Conservation (phyloP, 2,888 invertebrate species). For the Chaetogeoica ovagalla region DNA sequence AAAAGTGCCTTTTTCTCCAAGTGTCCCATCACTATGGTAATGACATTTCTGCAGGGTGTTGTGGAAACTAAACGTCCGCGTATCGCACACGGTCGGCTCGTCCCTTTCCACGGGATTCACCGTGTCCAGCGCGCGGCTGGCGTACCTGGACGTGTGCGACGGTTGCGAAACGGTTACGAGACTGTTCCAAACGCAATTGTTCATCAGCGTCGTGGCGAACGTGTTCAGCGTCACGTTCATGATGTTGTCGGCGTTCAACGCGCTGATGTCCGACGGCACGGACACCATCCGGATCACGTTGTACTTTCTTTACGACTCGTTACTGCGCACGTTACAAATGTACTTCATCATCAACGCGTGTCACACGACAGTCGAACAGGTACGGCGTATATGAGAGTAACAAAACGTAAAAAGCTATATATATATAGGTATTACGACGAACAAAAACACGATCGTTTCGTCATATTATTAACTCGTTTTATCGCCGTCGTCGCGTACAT, state of each 20-base stretch:
- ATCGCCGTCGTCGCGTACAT: no score
- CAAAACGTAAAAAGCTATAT: no score
- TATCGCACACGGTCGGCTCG: conserved; percentile 8
- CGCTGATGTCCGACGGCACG: conserved; percentile 21
- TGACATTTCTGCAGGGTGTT: neutral
- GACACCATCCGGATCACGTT: conserved; percentile 3
- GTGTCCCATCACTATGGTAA: no score
- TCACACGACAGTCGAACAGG: conserved; percentile 35
- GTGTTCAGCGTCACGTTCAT: conserved; percentile 43
- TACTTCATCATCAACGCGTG: conserved; percentile 42
- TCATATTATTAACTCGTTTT: no score
- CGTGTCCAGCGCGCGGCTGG: conserved; percentile 14
- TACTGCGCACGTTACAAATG: conserved; percentile 29
- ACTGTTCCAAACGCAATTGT: conserved; percentile 45
- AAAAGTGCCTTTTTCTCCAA: no score
- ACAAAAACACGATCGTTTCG: no score
- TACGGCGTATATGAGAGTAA: neutral
- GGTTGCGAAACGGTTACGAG: conserved; percentile 15
- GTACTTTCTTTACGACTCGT: conserved; percentile 39
- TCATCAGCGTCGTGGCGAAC: conserved; percentile 40
- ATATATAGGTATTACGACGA: no score
- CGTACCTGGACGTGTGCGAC: conserved; percentile 29
- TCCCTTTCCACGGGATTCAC: conserved; percentile 7
- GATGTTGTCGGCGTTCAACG: conserved; percentile 40
- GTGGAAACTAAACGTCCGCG: conserved; percentile 5